Evolutionary conservation across 92 coral and sea anemone genomes (phyloP), one percentile per base, ranked within the genome.

Genomic region (Zoanthus gigantus): DNA sequence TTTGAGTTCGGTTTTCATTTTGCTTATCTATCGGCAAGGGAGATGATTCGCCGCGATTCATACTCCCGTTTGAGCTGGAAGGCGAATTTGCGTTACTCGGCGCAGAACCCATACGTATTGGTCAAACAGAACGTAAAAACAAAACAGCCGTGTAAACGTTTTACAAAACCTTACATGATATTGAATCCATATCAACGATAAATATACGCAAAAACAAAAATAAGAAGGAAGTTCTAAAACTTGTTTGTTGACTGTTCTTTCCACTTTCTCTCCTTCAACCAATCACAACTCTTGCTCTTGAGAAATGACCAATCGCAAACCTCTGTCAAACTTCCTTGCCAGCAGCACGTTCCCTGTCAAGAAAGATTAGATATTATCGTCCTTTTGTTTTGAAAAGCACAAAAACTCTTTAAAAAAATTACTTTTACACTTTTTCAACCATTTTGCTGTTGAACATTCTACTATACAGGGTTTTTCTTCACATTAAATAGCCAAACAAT

Each of bases 51-150:
- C 85, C 77, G 45, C 85, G 90, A 53, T 85, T 89, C 29, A 95
- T 74, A 71, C 89, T 95, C 48, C 92, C 89, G 74, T 84, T 91
- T 5, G 98, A 95, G 65, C 96, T 95, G 0, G 98, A 86, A 45
- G 94, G 98, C 12, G 98, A 95, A 46, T 91, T 88, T 28, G 90
- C 96, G n/a, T 94, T 93, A 44, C 96, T 93, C 6, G 96, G 96
- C 37, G 92, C 98, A 12, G 96, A 91, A 12, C 98, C 98, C 98
- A 95, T 95, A 29, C 85, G 90, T 77, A 92, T 84, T 89, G 91
- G 91, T 81, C 93, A 72, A 87, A 90, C 88, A 48, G 91, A 91
- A 80, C 94, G 91, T 84, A 15, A 84, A 74, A 60, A 89, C 58
- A 71, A 72, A 73, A 73, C 53, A 48, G 37, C 29, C 10, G 47